These are phyloP conservation scores for Erebia ligea DNA, from an alignment of 2,888 invertebrate genomes.

Conservation along the genomic window DNA sequence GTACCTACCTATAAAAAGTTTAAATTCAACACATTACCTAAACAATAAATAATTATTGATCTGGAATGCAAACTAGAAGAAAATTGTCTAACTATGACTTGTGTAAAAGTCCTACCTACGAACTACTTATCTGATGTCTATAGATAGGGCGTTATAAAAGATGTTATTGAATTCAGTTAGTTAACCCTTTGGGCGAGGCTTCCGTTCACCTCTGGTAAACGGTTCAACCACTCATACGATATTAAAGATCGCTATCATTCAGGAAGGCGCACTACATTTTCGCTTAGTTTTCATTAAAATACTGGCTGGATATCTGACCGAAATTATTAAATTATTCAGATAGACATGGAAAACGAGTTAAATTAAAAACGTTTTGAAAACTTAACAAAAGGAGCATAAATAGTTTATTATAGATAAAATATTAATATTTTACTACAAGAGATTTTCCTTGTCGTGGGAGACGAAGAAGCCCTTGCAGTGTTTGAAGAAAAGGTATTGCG, in stretches of 20 bases:
- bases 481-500: too few species aligned
- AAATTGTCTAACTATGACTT: not conserved
- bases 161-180: constrained; percentile 45
- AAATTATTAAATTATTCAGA: constrained; percentile 28
- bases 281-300: constrained; percentile 75
- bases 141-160: constrained; percentile 24
- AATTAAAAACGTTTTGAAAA: constrained; percentile 12
- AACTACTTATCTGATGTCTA: not conserved
- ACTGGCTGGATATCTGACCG: constrained; percentile 54
- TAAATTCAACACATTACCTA: too few species aligned
- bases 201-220: constrained; percentile 67
- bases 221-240: constrained; percentile 76
- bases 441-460: too few species aligned
- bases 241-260: constrained; percentile 79
- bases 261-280: constrained; percentile 76
- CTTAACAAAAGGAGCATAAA: too few species aligned
- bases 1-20: too few species aligned
- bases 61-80: not conserved
- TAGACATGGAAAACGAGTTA: constrained; percentile 8
- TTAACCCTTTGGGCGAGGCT: constrained; percentile 67
- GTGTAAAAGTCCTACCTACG: constrained; percentile 9
- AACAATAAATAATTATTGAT: too few species aligned
- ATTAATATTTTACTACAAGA: too few species aligned
- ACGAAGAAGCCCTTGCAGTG: too few species aligned
- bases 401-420: too few species aligned